Conservation (phyloP, 92 coral and sea anemone species). For the Blastomussa wellsi region DNA sequence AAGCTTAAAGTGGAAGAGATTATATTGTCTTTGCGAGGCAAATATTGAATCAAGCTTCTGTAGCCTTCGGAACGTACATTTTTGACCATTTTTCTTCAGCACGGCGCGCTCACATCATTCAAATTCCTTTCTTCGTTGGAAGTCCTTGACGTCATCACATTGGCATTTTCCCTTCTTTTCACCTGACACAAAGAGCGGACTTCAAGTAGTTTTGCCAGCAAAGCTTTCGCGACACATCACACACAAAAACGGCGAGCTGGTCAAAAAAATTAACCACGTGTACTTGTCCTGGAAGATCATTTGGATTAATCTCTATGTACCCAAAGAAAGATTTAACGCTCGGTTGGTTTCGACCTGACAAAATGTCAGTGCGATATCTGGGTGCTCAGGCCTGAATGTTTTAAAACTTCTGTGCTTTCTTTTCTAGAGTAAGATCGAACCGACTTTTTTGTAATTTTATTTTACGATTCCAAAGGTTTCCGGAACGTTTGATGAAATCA, state of each 20-base stretch:
- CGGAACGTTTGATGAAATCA: background rate
- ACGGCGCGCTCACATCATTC: constrained; percentile 17
- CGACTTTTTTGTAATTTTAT: background rate
- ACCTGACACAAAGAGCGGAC: background rate
- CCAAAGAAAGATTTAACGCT: background rate
- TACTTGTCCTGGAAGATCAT: background rate
- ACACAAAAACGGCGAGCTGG: background rate
- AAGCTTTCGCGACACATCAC: background rate
- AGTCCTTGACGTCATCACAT: constrained; percentile 40
- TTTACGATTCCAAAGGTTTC: background rate
- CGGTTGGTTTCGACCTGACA: background rate
- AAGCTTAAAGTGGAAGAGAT: background rate
- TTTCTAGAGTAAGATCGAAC: background rate
- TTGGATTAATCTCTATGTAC: constrained; percentile 4
- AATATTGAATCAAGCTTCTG: background rate
- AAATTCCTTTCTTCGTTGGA: background rate
- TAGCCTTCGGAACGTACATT: background rate
- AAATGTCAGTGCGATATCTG: constrained; percentile 2
- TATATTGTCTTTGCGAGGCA: constrained; percentile 16
- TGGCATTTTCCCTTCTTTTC: background rate
- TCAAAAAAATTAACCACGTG: background rate
- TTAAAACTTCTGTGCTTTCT: background rate
- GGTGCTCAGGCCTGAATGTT: background rate
- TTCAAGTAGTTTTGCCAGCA: background rate
- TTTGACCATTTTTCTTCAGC: constrained; percentile 1